Percentiles rank a stretch among this genome's conserved stretches.
These are phyloP conservation scores for Drosophila ochracea DNA, from an alignment of 2,888 invertebrate genomes.

Conservation along the genomic window DNA sequence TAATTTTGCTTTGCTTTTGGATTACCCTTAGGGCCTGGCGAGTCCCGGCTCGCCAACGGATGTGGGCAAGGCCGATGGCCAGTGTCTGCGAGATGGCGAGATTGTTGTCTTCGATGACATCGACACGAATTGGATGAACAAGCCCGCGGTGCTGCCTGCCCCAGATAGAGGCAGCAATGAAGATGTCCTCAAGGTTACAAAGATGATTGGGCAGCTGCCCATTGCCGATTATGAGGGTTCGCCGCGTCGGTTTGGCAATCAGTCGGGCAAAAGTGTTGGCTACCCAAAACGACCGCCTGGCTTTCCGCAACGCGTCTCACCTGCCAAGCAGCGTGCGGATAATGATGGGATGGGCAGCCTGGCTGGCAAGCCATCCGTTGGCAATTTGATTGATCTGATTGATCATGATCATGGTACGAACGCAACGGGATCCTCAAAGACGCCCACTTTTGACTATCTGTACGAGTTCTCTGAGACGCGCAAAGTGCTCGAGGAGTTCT, in stretches of 20 bases:
- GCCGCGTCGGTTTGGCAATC: constrained; percentile 92
- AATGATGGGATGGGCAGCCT: constrained; percentile 38
- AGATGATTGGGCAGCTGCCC: constrained; percentile 87
- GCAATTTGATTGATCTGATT: constrained; percentile 79
- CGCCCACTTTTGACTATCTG: constrained; percentile 93
- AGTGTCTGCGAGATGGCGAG: constrained; percentile 90
- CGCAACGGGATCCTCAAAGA: constrained; percentile 68
- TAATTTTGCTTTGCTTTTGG: not conserved
- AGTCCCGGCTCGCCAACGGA: constrained; percentile 85
- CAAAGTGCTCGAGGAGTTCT: constrained; percentile 96
- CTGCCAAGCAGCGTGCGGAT: constrained; percentile 49
- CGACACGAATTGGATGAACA: constrained; percentile 84
- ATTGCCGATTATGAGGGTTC: constrained; percentile 97
- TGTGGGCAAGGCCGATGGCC: constrained; percentile 82
- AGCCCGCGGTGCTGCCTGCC: constrained; percentile 55
- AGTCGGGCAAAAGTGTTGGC: constrained; percentile 31
- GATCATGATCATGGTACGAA: constrained; percentile 45
- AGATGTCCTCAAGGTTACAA: constrained; percentile 84
- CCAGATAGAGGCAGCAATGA: constrained; percentile 65
- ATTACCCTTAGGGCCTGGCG: constrained; percentile 64
- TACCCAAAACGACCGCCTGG: constrained; percentile 92
- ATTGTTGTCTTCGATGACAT: constrained; percentile 93
- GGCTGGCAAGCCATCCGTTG: constrained; percentile 61
- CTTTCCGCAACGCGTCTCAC: constrained; percentile 89
- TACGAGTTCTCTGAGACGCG: constrained; percentile 97